Conservation (phyloP, 1,140 invertebrate genomes). For the Solenopsis fugax region DNA sequence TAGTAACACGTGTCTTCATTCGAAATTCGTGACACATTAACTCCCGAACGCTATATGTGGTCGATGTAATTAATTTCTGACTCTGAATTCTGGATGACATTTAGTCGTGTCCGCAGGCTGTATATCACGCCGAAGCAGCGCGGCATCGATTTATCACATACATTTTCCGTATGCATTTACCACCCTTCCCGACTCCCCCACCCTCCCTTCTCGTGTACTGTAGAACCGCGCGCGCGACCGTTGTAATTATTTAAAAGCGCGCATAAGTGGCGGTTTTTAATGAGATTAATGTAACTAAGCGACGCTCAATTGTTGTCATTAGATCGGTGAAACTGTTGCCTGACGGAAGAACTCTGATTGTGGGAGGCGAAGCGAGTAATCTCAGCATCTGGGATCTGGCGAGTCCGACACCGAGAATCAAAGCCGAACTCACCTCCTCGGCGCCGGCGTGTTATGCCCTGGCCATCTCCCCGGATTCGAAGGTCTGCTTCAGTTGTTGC, state of each 20-base stretch:
- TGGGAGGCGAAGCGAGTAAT: conserved; percentile 99
- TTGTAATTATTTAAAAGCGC: conserved; percentile 57
- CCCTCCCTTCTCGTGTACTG: background rate
- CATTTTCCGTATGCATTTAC: conserved; percentile 58
- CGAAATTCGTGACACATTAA: conserved; percentile 70
- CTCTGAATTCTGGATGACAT: conserved; percentile 70
- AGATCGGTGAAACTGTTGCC: conserved; percentile 96
- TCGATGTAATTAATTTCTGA: conserved; percentile 64
- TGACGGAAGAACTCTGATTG: conserved; percentile 98
- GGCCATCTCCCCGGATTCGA: conserved; percentile 98
- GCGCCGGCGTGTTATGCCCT: conserved; percentile 99
- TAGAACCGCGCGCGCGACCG: conserved; percentile 19
- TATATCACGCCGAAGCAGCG: conserved; percentile 53
- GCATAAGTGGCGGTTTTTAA: conserved; percentile 47
- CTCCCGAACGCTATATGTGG: conserved; percentile 68
- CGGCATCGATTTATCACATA: conserved; percentile 52
- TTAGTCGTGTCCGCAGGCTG: conserved; percentile 61
- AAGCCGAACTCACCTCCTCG: conserved; percentile 97
- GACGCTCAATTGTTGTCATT: conserved; percentile 15
- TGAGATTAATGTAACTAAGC: background rate
- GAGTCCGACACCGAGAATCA: conserved; percentile 95
- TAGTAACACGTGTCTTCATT: conserved; percentile 70
- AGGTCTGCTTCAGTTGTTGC: conserved; percentile 98
- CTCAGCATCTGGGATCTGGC: conserved; percentile 99
- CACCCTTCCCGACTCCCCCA: background rate